Evolutionary conservation across 2,888 invertebrate species (phyloP).

Genomic region (Aquatica leii): DNA sequence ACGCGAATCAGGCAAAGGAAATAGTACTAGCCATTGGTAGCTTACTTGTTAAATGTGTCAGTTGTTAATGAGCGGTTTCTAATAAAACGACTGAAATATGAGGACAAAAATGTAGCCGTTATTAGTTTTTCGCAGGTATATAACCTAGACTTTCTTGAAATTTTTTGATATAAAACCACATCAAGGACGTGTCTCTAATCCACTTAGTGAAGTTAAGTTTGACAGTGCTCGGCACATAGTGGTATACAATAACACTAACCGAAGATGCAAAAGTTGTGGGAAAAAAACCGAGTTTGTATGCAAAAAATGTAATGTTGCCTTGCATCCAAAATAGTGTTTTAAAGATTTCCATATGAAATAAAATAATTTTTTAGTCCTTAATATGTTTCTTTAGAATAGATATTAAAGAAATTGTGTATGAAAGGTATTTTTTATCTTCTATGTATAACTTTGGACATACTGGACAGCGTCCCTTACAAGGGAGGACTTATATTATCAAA

Average conservation of each 20-base stretch:
- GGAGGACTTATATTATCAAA: neutral
- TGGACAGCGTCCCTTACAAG: neutral
- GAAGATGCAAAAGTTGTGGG: no score
- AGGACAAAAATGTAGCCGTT: neutral
- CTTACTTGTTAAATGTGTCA: slow-evolving; percentile 19
- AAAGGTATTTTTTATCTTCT: neutral
- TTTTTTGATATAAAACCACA: neutral
- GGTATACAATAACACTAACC: neutral
- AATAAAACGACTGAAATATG: no score
- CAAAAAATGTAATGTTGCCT: neutral
- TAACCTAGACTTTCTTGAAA: neutral
- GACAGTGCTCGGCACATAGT: neutral
- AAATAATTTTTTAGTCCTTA: neutral
- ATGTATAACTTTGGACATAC: neutral
- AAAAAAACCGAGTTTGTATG: neutral
- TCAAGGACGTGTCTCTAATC: neutral
- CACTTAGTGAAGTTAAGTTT: neutral
- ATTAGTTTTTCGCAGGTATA: neutral
- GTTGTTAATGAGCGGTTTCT: slow-evolving; percentile 17
- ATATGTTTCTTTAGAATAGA: neutral
- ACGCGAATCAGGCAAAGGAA: slow-evolving; percentile 18
- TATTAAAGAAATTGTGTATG: neutral
- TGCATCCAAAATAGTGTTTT: neutral
- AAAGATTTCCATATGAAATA: neutral
- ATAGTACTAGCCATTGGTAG: neutral